Evolutionary conservation across 2,888 invertebrate species (phyloP).

Genomic region (Nebria brevicollis): DNA sequence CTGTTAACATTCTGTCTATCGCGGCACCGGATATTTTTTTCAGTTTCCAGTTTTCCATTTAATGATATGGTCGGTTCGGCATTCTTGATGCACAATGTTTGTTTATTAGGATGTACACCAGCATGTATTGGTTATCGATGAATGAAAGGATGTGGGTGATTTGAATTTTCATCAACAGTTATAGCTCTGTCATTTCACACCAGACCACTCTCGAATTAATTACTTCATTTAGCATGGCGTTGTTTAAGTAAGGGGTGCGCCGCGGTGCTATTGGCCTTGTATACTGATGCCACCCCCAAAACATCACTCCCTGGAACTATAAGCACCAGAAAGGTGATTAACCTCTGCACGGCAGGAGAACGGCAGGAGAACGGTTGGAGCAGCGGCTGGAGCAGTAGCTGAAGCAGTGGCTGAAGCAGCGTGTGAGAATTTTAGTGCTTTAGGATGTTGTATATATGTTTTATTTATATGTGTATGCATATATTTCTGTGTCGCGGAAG

Average conservation of each 20-base stretch:
- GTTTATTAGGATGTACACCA: no score
- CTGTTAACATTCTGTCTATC: not conserved
- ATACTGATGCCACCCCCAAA: not conserved
- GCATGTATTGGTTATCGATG: not conserved
- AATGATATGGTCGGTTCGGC: not conserved
- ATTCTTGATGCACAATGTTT: no score
- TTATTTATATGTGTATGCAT: not conserved
- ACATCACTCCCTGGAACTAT: not conserved
- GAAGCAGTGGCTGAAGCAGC: not conserved
- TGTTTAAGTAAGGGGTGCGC: conserved; percentile 27
- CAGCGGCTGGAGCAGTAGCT: not conserved
- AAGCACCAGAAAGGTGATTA: conserved; percentile 15
- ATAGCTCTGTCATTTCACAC: conserved; percentile 29
- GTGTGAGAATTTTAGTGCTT: not conserved
- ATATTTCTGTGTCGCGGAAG: not conserved
- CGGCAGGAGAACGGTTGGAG: not conserved
- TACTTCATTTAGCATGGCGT: conserved; percentile 40
- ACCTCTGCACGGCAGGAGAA: not conserved
- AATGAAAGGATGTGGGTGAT: not conserved
- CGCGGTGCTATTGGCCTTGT: not conserved
- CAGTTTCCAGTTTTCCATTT: not conserved
- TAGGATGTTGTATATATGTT: not conserved
- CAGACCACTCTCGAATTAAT: conserved; percentile 36
- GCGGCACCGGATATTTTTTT: no score
- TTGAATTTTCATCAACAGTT: conserved; percentile 22